These are phyloP conservation scores for Amphipyra tragopoginis DNA, from an alignment of 2,888 invertebrate species.

Conservation along the genomic window DNA sequence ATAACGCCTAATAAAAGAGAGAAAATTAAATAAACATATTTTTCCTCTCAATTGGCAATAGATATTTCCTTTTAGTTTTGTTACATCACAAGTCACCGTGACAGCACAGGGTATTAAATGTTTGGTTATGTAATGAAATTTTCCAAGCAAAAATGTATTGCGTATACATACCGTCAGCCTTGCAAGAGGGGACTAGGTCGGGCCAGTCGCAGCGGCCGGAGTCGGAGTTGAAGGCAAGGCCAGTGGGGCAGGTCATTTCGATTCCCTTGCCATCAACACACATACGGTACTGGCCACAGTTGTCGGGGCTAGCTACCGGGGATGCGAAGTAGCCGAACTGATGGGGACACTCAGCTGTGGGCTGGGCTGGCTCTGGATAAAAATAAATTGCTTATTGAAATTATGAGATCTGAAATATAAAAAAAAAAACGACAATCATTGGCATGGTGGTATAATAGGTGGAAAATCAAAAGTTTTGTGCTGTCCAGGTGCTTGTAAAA, in stretches of 20 bases:
- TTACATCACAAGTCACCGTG: too few relatives aligned
- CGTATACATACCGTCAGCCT: constrained; percentile 81
- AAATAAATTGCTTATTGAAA: background rate
- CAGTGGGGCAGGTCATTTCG: constrained; percentile 93
- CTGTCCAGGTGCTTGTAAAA: too few relatives aligned
- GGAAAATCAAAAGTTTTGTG: too few relatives aligned
- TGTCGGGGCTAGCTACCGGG: constrained; percentile 54
- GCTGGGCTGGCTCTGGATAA: constrained; percentile 90
- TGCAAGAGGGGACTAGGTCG: constrained; percentile 93
- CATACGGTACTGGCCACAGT: constrained; percentile 94
- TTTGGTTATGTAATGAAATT: too few relatives aligned
- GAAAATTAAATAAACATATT: too few relatives aligned
- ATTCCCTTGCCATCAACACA: constrained; percentile 92
- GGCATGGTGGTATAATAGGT: too few relatives aligned
- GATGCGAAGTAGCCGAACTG: constrained; percentile 93
- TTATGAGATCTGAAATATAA: too few relatives aligned
- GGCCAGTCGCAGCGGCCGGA: constrained; percentile 95
- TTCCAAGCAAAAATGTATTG: background rate
- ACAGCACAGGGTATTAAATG: too few relatives aligned
- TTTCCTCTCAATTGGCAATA: too few relatives aligned
- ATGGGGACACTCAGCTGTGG: constrained; percentile 93
- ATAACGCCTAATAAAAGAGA: too few relatives aligned
- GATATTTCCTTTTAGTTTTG: too few relatives aligned
- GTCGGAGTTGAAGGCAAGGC: constrained; percentile 93
- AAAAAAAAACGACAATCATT: too few relatives aligned